Conservation (phyloP, 64 coral and sea anemone genomes). For the Trachythela sp. region DNA sequence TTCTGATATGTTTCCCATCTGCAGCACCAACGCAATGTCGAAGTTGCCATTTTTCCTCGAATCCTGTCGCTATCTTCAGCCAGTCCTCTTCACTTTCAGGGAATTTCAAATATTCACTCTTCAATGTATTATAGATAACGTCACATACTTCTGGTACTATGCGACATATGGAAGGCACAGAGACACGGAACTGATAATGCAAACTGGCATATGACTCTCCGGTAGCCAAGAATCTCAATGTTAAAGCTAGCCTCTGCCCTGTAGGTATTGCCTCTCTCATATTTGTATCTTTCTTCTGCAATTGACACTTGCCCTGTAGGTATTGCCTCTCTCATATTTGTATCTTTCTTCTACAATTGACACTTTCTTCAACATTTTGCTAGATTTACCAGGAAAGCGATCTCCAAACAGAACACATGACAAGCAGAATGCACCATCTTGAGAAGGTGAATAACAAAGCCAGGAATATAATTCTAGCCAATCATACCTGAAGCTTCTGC, state of each 20-base stretch:
- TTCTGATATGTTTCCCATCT: background rate
- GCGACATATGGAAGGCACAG: background rate
- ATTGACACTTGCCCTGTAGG: too few relatives aligned
- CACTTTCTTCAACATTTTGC: background rate
- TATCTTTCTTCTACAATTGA: background rate
- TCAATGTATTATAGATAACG: background rate
- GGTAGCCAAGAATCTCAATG: too few relatives aligned
- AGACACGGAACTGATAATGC: constrained; percentile 11
- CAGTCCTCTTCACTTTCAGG: constrained; percentile 10
- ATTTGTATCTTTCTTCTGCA: too few relatives aligned
- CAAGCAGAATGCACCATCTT: too few relatives aligned
- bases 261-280: too few relatives aligned
- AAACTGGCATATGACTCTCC: constrained; percentile 26
- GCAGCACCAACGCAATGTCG: constrained; percentile 27
- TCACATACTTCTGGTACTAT: constrained; percentile 31
- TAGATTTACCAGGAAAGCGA: too few relatives aligned
- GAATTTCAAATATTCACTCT: background rate
- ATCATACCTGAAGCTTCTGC: too few relatives aligned
- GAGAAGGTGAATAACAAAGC: too few relatives aligned
- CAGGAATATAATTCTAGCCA: too few relatives aligned
- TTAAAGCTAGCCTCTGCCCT: too few relatives aligned
- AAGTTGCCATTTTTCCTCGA: constrained; percentile 19
- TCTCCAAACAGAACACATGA: too few relatives aligned
- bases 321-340: too few relatives aligned
- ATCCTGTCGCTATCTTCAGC: background rate